Percentiles rank a stretch among this genome's conserved stretches.
These are phyloP conservation scores for Axinella damicornis DNA, from an alignment of 37 sponge, comb jelly and placozoan genomes.

Conservation along the genomic window DNA sequence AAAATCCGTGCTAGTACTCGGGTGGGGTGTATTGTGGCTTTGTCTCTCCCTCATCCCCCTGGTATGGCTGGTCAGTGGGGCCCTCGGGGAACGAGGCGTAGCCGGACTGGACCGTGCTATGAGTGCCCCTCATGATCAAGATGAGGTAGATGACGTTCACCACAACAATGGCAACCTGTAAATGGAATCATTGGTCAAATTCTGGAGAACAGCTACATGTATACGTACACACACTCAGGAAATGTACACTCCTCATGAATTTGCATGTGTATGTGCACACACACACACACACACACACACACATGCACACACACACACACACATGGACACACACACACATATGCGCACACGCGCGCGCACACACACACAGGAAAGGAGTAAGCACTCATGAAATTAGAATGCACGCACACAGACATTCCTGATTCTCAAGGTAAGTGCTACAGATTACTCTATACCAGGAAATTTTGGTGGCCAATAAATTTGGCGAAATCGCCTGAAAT, in stretches of 20 bases:
- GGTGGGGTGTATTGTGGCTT: slow-evolving; percentile 36
- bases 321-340: no score
- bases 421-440: no score
- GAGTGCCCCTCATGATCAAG: slow-evolving; percentile 18
- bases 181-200: no score
- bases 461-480: no score
- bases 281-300: no score
- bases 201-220: no score
- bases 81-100: slow-evolving; percentile 73
- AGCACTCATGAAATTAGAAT: not conserved
- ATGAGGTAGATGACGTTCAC: slow-evolving; percentile 48
- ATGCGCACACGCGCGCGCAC: no score
- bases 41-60: slow-evolving; percentile 10
- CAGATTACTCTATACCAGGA: no score
- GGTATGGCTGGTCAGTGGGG: not conserved
- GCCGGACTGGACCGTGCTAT: not conserved
- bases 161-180: slow-evolving; percentile 61
- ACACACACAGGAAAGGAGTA: no score
- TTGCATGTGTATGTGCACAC: no score
- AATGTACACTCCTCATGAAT: slow-evolving; percentile 10
- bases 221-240: not conserved
- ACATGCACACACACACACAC: no score
- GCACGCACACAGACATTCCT: slow-evolving; percentile 25
- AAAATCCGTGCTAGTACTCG: slow-evolving; percentile 25
- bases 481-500: no score